These are phyloP conservation scores for Lordiphosa clarofinis DNA, from an alignment of 1,140 invertebrate genomes.

Conservation along the genomic window DNA sequence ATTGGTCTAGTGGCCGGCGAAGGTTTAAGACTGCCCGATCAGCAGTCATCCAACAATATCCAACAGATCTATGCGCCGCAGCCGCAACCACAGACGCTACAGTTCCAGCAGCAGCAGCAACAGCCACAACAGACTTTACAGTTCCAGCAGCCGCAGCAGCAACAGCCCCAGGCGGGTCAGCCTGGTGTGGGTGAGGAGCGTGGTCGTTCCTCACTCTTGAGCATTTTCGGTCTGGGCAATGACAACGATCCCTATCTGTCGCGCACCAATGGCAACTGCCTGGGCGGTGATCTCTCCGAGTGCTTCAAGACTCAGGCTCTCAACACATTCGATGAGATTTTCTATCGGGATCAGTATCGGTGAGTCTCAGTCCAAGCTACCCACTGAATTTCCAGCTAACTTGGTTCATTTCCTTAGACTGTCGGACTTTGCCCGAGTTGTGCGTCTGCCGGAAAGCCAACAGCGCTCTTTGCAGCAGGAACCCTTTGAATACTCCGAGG, in stretches of 20 bases:
- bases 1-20: constrained; percentile 80
- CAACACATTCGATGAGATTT: constrained; percentile 87
- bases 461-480: constrained; percentile 83
- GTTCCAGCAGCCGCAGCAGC: constrained; percentile 45
- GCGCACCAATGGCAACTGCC: constrained; percentile 85
- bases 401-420: constrained; percentile 77
- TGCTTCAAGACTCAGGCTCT: constrained; percentile 89
- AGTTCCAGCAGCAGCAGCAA: constrained; percentile 24
- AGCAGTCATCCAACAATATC: constrained; percentile 79
- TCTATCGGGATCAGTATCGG: constrained; percentile 83
- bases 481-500: constrained; percentile 85
- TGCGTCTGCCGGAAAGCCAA: constrained; percentile 84
- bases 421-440: constrained; percentile 85
- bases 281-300: constrained; percentile 88
- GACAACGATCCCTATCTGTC: constrained; percentile 88
- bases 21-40: constrained; percentile 82
- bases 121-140: constrained; percentile 63
- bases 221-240: constrained; percentile 86
- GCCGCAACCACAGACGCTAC: constrained; percentile 39
- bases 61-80: constrained; percentile 68
- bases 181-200: constrained; percentile 56
- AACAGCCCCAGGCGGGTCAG: constrained; percentile 24
- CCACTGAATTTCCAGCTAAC: not conserved
- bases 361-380: constrained; percentile 54
- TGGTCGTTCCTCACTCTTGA: constrained; percentile 81